These are phyloP conservation scores for Papilio elwesi DNA, from an alignment of 2,888 invertebrate species.

Conservation along the genomic window DNA sequence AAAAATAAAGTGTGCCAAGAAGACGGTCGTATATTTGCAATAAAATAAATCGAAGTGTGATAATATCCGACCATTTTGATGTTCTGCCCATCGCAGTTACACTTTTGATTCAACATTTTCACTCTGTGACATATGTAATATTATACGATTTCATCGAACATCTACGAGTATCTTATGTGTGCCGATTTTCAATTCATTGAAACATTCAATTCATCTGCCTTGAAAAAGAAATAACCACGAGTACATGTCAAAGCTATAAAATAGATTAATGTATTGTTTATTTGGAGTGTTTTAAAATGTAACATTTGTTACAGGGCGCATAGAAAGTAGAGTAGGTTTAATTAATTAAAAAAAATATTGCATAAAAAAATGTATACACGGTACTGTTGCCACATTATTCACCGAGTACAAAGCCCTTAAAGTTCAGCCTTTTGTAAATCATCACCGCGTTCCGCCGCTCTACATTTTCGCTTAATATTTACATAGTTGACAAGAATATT, in stretches of 20 bases:
- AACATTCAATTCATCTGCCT: background rate
- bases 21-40: too few relatives aligned
- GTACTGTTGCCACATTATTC: slow-evolving; percentile 15
- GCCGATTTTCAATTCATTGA: too few relatives aligned
- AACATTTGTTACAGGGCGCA: background rate
- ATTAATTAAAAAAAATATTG: slow-evolving; percentile 27
- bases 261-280: background rate
- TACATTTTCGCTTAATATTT: slow-evolving; percentile 34
- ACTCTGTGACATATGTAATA: too few relatives aligned
- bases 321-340: background rate
- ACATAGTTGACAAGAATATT: slow-evolving; percentile 7
- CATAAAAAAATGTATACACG: slow-evolving; percentile 13
- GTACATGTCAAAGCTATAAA: too few relatives aligned
- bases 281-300: too few relatives aligned
- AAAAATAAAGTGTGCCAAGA: too few relatives aligned
- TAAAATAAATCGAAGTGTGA: too few relatives aligned
- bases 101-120: too few relatives aligned
- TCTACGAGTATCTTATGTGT: too few relatives aligned
- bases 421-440: slow-evolving; percentile 44
- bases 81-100: too few relatives aligned
- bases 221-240: background rate
- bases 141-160: too few relatives aligned
- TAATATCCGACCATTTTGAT: too few relatives aligned
- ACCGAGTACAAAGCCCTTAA: slow-evolving; percentile 43
- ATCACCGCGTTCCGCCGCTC: slow-evolving; percentile 25